Evolutionary conservation across 2,888 invertebrate genomes (phyloP).

Genomic region (Agrochola litura): DNA sequence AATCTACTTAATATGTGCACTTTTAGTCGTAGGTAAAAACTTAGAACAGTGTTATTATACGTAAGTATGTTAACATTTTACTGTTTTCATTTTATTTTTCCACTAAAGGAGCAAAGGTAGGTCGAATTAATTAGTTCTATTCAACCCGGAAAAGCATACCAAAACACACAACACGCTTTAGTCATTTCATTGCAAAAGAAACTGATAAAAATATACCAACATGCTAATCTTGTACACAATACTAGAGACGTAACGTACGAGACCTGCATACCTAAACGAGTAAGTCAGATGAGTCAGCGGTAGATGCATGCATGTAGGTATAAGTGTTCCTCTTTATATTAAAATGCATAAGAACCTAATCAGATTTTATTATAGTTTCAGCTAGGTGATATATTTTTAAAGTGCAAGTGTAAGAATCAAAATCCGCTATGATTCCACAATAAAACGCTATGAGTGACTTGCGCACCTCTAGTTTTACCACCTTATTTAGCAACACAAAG

Average conservation of each 20-base stretch:
- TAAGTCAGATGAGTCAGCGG: not conserved
- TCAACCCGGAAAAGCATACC: not conserved
- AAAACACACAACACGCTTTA: not conserved
- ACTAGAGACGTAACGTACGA: not conserved
- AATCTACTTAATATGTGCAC: conserved; percentile 42
- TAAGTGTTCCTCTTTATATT: not conserved
- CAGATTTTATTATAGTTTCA: conserved; percentile 31
- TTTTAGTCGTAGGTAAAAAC: conserved; percentile 53
- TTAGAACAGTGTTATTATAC: conserved; percentile 32
- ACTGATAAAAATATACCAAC: not conserved
- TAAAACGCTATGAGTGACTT: conserved; percentile 33
- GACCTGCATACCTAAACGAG: not conserved
- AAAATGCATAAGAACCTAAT: not conserved
- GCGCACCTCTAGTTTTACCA: conserved; percentile 7
- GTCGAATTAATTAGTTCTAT: not conserved
- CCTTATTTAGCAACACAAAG: conserved; percentile 4
- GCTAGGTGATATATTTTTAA: conserved; percentile 26
- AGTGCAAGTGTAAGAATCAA: conserved; percentile 26
- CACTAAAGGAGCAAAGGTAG: not conserved
- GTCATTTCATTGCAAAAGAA: conserved; percentile 8
- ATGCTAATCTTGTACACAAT: not conserved
- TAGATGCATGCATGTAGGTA: not conserved
- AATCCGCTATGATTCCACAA: conserved; percentile 16
- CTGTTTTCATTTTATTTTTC: not conserved
- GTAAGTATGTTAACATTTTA: conserved; percentile 12